These are phyloP conservation scores for Athripsodes cinereus DNA, from an alignment of 2,888 invertebrate species.

Conservation along the genomic window DNA sequence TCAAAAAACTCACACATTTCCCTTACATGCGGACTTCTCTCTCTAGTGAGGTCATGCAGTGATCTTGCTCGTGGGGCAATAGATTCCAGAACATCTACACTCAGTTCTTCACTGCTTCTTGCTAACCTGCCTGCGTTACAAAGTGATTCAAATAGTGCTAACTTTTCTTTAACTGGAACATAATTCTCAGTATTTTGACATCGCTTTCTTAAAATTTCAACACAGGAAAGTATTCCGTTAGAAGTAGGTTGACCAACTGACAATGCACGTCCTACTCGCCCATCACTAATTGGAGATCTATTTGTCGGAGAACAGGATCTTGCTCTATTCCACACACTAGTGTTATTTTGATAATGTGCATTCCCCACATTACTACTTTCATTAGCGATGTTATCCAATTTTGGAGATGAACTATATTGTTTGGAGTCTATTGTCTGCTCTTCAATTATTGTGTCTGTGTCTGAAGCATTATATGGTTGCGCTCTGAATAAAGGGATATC, in stretches of 20 bases:
- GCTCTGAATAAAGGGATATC: conserved; percentile 17
- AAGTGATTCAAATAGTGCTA: conserved; percentile 64
- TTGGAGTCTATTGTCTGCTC: too few relatives aligned
- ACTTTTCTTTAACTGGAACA: conserved; percentile 64
- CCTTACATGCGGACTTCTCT: conserved; percentile 51
- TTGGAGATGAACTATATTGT: too few relatives aligned
- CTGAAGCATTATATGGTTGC: conserved; percentile 10
- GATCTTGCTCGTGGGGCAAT: conserved; percentile 56
- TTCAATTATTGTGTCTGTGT: background rate
- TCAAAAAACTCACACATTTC: conserved; percentile 69
- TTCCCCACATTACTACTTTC: too few relatives aligned
- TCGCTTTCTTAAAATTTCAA: conserved; percentile 42
- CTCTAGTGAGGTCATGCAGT: conserved; percentile 55
- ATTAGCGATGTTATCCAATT: too few relatives aligned
- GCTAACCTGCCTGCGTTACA: conserved; percentile 57
- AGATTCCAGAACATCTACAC: conserved; percentile 37
- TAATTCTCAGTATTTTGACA: conserved; percentile 57
- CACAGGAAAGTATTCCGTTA: conserved; percentile 31
- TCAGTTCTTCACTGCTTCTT: conserved; percentile 59
- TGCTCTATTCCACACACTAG: conserved; percentile 32
- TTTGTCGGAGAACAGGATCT: conserved; percentile 43
- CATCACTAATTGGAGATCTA: conserved; percentile 1
- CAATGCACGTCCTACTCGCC: conserved; percentile 19
- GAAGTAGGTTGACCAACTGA: conserved; percentile 22
- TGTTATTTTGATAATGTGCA: too few relatives aligned